A percentile compares a stretch with the other conserved stretches of the same genome.
Conservation (phyloP, 2,797 vertebrate species). For the Eulemur albifrons region DNA sequence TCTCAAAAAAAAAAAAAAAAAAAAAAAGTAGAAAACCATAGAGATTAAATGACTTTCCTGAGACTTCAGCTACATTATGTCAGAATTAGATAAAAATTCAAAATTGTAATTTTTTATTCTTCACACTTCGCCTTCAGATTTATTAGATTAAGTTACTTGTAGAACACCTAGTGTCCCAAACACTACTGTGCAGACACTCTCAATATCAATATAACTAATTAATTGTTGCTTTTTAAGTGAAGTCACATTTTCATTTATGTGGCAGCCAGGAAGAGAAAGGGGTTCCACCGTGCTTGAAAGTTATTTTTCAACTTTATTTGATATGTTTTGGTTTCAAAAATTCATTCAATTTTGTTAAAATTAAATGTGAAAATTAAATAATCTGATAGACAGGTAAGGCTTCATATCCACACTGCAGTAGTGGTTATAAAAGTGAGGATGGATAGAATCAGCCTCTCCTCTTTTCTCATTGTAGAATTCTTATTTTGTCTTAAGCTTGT, state of each 20-base stretch:
- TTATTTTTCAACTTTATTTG: slow-evolving; percentile 47
- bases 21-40: not conserved
- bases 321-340: slow-evolving; percentile 13
- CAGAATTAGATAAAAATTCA: not conserved
- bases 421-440: not conserved
- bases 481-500: not conserved
- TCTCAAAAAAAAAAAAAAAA: not conserved
- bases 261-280: not conserved
- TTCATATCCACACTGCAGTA: not conserved
- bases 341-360: slow-evolving; percentile 38
- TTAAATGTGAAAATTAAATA: slow-evolving; percentile 52
- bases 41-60: not conserved
- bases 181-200: slow-evolving; percentile 14
- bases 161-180: slow-evolving; percentile 1
- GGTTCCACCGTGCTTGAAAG: not conserved
- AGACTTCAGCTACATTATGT: not conserved
- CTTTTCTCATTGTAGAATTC: not conserved
- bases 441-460: not conserved
- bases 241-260: not conserved
- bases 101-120: not conserved
- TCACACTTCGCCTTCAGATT: not conserved
- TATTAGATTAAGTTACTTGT: not conserved
- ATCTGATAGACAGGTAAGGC: not conserved
- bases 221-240: slow-evolving; percentile 20
- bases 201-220: slow-evolving; percentile 34